Base-by-base conservation (phyloP, 1,140 invertebrate species). In the Epicauta chinensis region DNA sequence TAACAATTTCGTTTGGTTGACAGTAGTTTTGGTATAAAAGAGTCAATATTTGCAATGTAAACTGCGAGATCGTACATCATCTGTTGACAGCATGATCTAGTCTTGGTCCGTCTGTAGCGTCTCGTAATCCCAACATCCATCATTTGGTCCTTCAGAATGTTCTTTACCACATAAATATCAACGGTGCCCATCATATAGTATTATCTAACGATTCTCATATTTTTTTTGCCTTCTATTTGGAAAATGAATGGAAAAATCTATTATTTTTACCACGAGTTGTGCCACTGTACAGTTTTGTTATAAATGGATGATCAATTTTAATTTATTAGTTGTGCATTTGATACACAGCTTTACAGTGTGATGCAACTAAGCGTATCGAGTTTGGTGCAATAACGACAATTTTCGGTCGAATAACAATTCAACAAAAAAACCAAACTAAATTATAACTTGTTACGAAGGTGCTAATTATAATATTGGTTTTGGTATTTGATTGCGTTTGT, bases 91-190 rank as follows among this genome's bases (percentile, higher is more conserved):
- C 55, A 51, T 63, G 63, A 67, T 66, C 63, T 61, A 67, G 59
- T 64, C 60, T 58, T 62, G 58, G 63, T 61, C 62, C 63, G 60
- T 64, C 63, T 65, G 63, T 55, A 58, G 58, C 62, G 62, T 67
- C 60, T 56, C 59, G 51, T 64, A 66, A 67, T 66, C 64, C 65
- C 50, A 45, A 60, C 65, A 67, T 67, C 65, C 65, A 67, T 67
- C 65, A 67, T 66, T 47, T 58, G 54, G 31, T 41, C 51, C 44
- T 42, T 37, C 32, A 29, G 32, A 32, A 38, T 49, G 30, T 50
- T 42, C 34, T 37, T 17, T 36, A 16, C 44, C n/a, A 10, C 40
- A 10, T 4, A 16, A 15, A 23, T 12, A 15, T n/a, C 37, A 2
- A 23, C 23, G 23, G 7, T 23, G 23, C 23, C 23, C 23, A 23